A percentile compares a stretch with the other conserved stretches of the same genome.
Evolutionary conservation across 1,140 invertebrate species (phyloP).

Genomic region (Drosophila novamexicana): DNA sequence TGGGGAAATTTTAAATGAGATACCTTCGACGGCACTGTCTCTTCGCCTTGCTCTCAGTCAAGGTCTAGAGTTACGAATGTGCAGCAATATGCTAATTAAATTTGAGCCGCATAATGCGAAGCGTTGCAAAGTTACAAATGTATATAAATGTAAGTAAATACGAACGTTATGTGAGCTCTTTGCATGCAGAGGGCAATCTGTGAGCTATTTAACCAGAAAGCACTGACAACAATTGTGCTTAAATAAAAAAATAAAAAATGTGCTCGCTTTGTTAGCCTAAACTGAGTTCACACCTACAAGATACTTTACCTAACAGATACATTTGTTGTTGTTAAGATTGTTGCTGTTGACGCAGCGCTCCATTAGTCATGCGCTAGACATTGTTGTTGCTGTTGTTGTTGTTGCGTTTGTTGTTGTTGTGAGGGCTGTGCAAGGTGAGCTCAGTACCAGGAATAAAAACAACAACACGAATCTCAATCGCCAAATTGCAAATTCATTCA

Average conservation of each 20-base stretch:
- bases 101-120: conserved; percentile 32
- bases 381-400: not conserved
- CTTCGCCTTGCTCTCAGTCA: conserved; percentile 11
- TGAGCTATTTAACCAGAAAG: conserved; percentile 14
- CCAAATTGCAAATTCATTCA: conserved; percentile 45
- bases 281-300: conserved; percentile 63
- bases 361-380: conserved; percentile 55
- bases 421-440: not conserved
- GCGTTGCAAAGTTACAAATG: conserved; percentile 11
- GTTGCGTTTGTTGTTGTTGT: not conserved
- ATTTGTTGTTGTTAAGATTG: conserved; percentile 39
- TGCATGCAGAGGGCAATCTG: not conserved
- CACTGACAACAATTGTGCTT: conserved; percentile 38
- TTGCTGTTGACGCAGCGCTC: conserved; percentile 26
- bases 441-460: conserved; percentile 20
- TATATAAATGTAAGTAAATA: conserved; percentile 3
- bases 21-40: not conserved
- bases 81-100: conserved; percentile 70
- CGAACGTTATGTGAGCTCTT: conserved; percentile 11
- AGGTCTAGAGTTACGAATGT: conserved; percentile 35
- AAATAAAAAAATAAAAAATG: conserved; percentile 24
- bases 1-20: conserved; percentile 3
- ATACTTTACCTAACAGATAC: conserved; percentile 43
- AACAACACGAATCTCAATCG: conserved; percentile 13
- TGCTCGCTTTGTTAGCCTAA: conserved; percentile 24